A percentile compares a stretch with the other conserved stretches of the same genome.
phyloP scores from a whole-genome alignment of 2,888 invertebrate species.

The Pachymerium ferrugineum region DNA sequence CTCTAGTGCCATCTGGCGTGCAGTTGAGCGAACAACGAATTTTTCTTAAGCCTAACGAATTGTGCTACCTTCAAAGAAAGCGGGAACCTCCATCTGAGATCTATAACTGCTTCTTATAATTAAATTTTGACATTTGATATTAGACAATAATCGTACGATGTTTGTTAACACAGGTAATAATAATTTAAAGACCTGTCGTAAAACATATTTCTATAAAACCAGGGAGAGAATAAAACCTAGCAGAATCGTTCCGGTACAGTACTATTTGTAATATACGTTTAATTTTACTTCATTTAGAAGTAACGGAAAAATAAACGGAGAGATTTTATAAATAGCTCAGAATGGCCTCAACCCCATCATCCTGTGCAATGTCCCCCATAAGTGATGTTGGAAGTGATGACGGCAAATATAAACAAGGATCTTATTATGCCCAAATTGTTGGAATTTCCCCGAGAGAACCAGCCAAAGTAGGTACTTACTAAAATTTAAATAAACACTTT shows the following conservation, averaged over 20 bases:
- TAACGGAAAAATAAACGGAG: not conserved
- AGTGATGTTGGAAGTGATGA: conserved; percentile 29
- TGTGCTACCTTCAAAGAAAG: not conserved
- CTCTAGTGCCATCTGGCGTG: not conserved
- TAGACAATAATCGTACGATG: not conserved
- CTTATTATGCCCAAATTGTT: conserved; percentile 27
- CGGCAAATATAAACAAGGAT: not conserved
- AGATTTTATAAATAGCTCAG: not conserved
- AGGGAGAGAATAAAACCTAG: too few species aligned
- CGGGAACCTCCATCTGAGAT: not conserved
- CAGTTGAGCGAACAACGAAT: not conserved
- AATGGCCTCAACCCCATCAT: conserved; percentile 26
- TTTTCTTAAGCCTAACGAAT: conserved; percentile 17
- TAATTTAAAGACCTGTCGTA: too few species aligned
- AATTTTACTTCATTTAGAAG: too few species aligned
- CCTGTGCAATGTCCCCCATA: conserved; percentile 29
- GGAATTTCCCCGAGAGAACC: conserved; percentile 6
- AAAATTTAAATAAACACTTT: not conserved
- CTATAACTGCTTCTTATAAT: too few species aligned
- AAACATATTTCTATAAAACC: too few species aligned
- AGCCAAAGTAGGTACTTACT: not conserved
- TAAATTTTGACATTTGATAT: not conserved
- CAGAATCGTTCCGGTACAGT: too few species aligned
- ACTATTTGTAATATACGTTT: too few species aligned
- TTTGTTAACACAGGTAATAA: too few species aligned